Base-by-base conservation (phyloP, 2,888 invertebrate species). In the Lampropteryx suffumata region DNA sequence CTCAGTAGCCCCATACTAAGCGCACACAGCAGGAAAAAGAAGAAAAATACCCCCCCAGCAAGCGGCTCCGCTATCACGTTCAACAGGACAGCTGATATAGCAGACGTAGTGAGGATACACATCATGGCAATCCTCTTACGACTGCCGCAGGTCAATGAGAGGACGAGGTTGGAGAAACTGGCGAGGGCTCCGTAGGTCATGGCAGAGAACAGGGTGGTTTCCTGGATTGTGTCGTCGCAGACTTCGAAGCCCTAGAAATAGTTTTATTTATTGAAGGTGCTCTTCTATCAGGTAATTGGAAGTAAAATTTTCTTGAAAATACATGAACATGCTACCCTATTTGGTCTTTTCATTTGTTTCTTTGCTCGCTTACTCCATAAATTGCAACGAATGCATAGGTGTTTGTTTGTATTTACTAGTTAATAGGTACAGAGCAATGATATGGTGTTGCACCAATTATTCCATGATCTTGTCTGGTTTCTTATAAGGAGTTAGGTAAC, bases 1-100 rank as follows among this genome's bases (percentile, higher is more conserved):
- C 89, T 88, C 29, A 90, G 59, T 0, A 90, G 74, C 0, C 90
- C 90, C 86, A 90, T 90, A 0, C 82, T 76, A 1, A 90, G 74
- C 0, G 89, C 90, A 43, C 82, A 81, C 51, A 88, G 71, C 5
- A 89, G 64, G 58, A 90, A 90, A 58, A 90, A 73, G 73, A 89
- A 87, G 69, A 90, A 87, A 66, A 90, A 86, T 7, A 87, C 73
- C 9, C 84, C 88, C 0, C 89, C 87, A 43, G 89, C 86, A 0
- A 89, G 64, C 0, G 90, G 89, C 5, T 77, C 70, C 0, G 71
- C 47, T 2, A 90, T 75, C 29, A 86, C 55, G 51, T 89, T 87
- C 9, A 90, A 60, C 1, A 88, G 65, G 0, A 89, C 64, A 0
- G 78, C 88, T 0, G 90, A 68, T 0, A 58, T 12, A 0, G 81